phyloP scores from a whole-genome alignment of 2,797 vertebrate genomes.

The Thaleichthys pacificus region DNA sequence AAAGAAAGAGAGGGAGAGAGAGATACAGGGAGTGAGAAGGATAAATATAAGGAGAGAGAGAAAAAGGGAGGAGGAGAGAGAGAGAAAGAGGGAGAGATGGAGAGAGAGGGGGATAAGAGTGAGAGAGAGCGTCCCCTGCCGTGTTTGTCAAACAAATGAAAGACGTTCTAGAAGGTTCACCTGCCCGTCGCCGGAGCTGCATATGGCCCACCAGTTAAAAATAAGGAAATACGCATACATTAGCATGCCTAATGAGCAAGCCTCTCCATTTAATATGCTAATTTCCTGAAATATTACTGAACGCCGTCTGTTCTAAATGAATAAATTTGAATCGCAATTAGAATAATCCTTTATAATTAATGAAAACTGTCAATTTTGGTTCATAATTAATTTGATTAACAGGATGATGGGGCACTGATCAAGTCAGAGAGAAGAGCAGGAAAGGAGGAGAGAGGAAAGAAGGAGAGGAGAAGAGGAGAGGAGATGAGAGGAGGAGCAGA shows the following conservation, averaged over 20 bases:
- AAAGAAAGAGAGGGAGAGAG: not conserved
- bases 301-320: conserved; percentile 96
- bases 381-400: conserved; percentile 97
- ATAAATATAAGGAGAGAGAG: not conserved
- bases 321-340: conserved; percentile 98
- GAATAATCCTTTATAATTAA: conserved; percentile 96
- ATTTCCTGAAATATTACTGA: conserved; percentile 96
- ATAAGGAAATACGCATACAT: conserved; percentile 94
- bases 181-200: conserved; percentile 87
- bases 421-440: conserved; percentile 64
- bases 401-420: conserved; percentile 89
- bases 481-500: not conserved
- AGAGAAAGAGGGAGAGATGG: too few species aligned
- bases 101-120: not conserved
- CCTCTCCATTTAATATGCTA: conserved; percentile 97
- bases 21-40: not conserved
- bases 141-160: conserved; percentile 98
- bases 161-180: conserved; percentile 90
- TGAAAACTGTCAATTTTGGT: conserved; percentile 98
- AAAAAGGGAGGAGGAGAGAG: conserved; percentile 5
- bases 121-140: conserved; percentile 70
- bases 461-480: not conserved
- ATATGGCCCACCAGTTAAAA: conserved; percentile 90
- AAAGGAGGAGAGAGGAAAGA: conserved; percentile 46
- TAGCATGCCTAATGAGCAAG: conserved; percentile 91